Conservation (phyloP, 2,113 vertebrate genomes). For the Seriola quinqueradiata region DNA sequence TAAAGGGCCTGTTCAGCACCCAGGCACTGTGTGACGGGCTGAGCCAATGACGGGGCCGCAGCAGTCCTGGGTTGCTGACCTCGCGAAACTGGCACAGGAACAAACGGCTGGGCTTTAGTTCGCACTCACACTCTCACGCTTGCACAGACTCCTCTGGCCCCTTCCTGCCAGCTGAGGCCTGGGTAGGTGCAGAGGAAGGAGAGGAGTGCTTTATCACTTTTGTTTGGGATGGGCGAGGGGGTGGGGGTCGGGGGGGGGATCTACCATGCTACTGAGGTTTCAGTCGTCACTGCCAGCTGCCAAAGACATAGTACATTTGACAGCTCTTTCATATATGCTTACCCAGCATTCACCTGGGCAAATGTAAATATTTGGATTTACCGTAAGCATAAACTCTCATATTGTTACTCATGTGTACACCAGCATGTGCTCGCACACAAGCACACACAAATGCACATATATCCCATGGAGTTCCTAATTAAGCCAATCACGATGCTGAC, state of each 20-base stretch:
- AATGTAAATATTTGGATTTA: slow-evolving; percentile 60
- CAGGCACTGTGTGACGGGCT: slow-evolving; percentile 79
- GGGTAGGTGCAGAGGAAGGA: slow-evolving; percentile 54
- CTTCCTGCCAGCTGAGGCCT: slow-evolving; percentile 71
- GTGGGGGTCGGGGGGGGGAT: neutral
- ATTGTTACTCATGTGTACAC: slow-evolving; percentile 17
- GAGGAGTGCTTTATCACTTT: slow-evolving; percentile 42
- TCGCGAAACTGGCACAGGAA: slow-evolving; percentile 83
- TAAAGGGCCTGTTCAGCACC: slow-evolving; percentile 86
- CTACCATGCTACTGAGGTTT: slow-evolving; percentile 43
- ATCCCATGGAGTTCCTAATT: neutral
- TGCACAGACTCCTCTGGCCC: slow-evolving; percentile 57
- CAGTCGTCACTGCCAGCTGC: slow-evolving; percentile 43
- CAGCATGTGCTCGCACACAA: neutral
- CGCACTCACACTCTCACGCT: slow-evolving; percentile 60
- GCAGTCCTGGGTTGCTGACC: slow-evolving; percentile 84
- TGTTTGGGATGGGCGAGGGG: slow-evolving; percentile 8
- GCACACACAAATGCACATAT: neutral
- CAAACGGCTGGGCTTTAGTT: slow-evolving; percentile 77
- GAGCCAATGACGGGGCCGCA: slow-evolving; percentile 82
- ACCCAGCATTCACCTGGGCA: slow-evolving; percentile 51
- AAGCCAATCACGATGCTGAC: slow-evolving; percentile 34
- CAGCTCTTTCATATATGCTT: slow-evolving; percentile 50
- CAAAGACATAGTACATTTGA: slow-evolving; percentile 51
- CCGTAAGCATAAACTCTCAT: slow-evolving; percentile 13